A percentile compares a stretch with the other conserved stretches of the same genome.
phyloP scores from a whole-genome alignment of 2,888 invertebrate genomes.

The Ptychoptera albimana region DNA sequence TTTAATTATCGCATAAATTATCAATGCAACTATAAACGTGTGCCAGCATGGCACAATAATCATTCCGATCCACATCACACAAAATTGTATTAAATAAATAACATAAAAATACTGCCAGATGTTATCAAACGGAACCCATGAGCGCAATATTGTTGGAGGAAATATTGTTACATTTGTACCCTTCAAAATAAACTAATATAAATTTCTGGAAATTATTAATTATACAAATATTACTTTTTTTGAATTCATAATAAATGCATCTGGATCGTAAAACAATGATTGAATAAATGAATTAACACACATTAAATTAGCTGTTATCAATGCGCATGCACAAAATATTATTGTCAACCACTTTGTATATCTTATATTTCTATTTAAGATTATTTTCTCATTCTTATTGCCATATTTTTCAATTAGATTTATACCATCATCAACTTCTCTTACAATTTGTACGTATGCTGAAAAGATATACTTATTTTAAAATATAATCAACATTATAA shows the following conservation, averaged over 20 bases:
- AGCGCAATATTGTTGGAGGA: constrained; percentile 5
- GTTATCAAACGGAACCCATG: constrained; percentile 6
- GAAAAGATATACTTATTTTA: too few species aligned
- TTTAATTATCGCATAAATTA: constrained; percentile 5
- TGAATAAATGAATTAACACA: constrained; percentile 5
- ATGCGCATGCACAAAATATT: constrained; percentile 2
- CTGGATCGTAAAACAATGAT: background rate
- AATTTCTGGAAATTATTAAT: background rate
- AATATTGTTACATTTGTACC: background rate
- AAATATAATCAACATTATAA: too few species aligned
- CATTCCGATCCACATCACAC: constrained; percentile 7
- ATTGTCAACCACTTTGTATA: constrained; percentile 5
- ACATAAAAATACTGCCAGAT: constrained; percentile 4
- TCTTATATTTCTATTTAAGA: background rate
- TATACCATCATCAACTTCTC: background rate
- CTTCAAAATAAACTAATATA: background rate
- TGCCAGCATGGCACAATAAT: constrained; percentile 9
- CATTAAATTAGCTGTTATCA: constrained; percentile 7
- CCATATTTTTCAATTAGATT: background rate
- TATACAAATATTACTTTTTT: background rate
- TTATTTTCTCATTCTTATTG: background rate
- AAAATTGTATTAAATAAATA: constrained; percentile 5
- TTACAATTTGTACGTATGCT: too few species aligned
- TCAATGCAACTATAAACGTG: constrained; percentile 7
- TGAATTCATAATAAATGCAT: background rate